Base-by-base conservation (phyloP, 1,140 invertebrate genomes). In the Trachelipus rathkii region DNA sequence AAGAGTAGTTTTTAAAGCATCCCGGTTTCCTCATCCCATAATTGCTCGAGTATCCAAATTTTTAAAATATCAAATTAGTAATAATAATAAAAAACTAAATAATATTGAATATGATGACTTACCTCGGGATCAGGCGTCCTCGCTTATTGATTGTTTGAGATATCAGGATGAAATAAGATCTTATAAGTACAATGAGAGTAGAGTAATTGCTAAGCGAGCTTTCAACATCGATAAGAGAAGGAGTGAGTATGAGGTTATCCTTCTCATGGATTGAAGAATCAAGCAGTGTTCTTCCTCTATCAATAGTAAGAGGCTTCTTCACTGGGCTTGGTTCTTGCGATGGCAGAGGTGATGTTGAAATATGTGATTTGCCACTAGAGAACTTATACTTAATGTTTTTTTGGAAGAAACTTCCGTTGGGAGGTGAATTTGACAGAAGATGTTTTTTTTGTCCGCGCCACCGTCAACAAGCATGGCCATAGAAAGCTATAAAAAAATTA, bases 121-220 rank as follows among this genome's bases (percentile, higher is more conserved):
- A 60, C 50, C 50, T 60, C 50, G 8, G 19, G 50, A 19, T 60
- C 50, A 19, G 50, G 50, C 11, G 50, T 60, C 8, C 50, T 60
- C 50, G 50, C 50, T 60, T 60, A 71, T 72, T 60, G 68, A 76
- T 21, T 60, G 70, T n/a, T n/a, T 60, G 75, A 0, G 68, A 76
- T 50, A 76, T n/a, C n/a, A 72, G 50, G 70, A 71, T 19, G 70
- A 72, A 53, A 76, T 33, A n/a, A 4, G 68, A 71, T 21, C 68
- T 45, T 24, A 71, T 71, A 15, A 71, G 68, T 43, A 76, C 69
- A 53, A 50, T 45, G 11, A 69, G 68, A 53, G 68, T n/a, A n/a
- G 69, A 6, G 70, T 76, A 44, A 50, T 71, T 13, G 75, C 70
- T 23, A 71, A 19, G 11, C 68, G 69, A 11, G 70, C 69, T 46